Percentiles rank a stretch among this genome's conserved stretches.
These are phyloP conservation scores for Clarias fuscus DNA, from an alignment of 2,797 vertebrate genomes.

Conservation along the genomic window DNA sequence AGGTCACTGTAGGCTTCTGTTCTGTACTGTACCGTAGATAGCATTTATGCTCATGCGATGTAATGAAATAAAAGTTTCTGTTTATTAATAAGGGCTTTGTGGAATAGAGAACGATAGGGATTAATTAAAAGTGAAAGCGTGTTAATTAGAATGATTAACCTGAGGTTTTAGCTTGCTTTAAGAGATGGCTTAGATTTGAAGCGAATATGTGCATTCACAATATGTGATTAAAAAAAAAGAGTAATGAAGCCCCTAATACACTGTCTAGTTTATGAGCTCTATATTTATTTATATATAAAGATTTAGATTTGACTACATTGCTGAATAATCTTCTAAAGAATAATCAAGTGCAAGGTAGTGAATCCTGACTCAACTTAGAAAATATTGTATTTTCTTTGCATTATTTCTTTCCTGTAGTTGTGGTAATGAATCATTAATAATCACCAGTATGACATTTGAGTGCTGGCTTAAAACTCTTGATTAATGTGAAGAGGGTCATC, in stretches of 20 bases:
- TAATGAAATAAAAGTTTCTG: background rate
- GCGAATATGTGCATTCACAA: background rate
- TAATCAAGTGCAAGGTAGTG: too few relatives aligned
- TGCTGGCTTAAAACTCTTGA: background rate
- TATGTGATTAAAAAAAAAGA: too few relatives aligned
- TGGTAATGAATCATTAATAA: constrained; percentile 9
- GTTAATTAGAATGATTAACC: background rate
- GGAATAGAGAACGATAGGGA: background rate
- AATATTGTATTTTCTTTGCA: background rate
- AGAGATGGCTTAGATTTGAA: background rate
- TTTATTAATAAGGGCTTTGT: background rate
- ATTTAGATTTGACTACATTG: too few relatives aligned
- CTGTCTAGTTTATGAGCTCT: background rate
- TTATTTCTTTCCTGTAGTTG: background rate
- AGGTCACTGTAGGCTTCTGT: background rate
- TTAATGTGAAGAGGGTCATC: constrained; percentile 7
- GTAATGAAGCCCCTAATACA: background rate
- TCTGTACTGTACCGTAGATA: background rate
- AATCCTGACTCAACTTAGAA: background rate
- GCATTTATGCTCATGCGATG: background rate
- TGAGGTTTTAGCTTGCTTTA: background rate
- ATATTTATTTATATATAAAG: too few relatives aligned
- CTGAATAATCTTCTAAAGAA: too few relatives aligned
- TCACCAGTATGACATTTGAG: constrained; percentile 12
- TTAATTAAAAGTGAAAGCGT: background rate